Percentiles rank a stretch among this genome's conserved stretches.
Evolutionary conservation across 2,797 vertebrate species (phyloP).

Genomic region (Schizopygopsis pylzovi): DNA sequence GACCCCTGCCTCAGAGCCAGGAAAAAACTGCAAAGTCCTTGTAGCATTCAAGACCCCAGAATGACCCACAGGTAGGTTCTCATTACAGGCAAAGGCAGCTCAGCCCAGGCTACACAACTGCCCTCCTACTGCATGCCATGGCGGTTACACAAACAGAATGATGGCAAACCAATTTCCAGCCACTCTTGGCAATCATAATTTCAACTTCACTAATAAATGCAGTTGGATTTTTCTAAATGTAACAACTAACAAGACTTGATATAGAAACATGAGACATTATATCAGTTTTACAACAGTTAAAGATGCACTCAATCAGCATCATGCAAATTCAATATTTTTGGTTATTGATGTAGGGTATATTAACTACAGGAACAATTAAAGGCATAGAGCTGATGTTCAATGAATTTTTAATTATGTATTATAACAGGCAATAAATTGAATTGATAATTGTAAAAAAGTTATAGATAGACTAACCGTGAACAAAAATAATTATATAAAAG

Average conservation of each 20-base stretch:
- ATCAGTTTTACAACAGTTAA: not conserved
- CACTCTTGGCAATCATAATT: not conserved
- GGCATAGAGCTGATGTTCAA: not conserved
- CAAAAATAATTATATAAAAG: not conserved
- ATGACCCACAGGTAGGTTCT: slow-evolving; percentile 77
- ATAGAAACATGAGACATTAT: not conserved
- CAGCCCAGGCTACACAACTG: slow-evolving; percentile 68
- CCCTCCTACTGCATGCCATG: slow-evolving; percentile 68
- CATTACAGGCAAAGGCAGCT: slow-evolving; percentile 74
- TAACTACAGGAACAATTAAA: not conserved
- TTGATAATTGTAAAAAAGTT: not conserved
- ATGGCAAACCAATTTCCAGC: not conserved
- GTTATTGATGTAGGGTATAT: not conserved
- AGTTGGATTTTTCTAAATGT: slow-evolving; percentile 22
- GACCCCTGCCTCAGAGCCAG: slow-evolving; percentile 75
- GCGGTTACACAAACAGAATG: slow-evolving; percentile 5
- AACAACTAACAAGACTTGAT: slow-evolving; percentile 21
- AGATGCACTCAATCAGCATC: not conserved
- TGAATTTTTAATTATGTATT: not conserved
- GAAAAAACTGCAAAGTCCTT: slow-evolving; percentile 76
- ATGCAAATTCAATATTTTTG: not conserved
- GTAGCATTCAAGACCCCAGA: slow-evolving; percentile 71
- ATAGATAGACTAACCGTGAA: not conserved
- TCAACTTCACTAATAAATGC: slow-evolving; percentile 34
- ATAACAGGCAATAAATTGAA: not conserved